These are phyloP conservation scores for Triops longicaudatus DNA, from an alignment of 1,140 invertebrate genomes.

Conservation along the genomic window DNA sequence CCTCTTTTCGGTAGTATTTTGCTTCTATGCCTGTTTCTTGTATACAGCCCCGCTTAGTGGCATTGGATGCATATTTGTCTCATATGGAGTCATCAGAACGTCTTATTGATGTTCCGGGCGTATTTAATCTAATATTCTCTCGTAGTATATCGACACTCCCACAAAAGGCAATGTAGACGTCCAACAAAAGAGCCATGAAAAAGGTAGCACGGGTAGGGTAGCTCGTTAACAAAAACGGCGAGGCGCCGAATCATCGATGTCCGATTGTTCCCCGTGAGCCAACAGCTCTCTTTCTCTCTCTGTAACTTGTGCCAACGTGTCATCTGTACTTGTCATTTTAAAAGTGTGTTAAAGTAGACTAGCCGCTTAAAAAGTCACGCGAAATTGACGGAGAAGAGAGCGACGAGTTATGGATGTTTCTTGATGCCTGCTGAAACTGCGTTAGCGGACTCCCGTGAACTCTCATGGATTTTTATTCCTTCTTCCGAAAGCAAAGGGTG, in stretches of 20 bases:
- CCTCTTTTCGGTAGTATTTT: background rate
- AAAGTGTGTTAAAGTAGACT: background rate
- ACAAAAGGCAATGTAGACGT: background rate
- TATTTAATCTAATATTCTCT: background rate
- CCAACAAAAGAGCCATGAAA: background rate
- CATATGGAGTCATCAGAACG: background rate
- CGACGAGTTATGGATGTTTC: too few relatives aligned
- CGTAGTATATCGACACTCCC: background rate
- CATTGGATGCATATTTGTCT: background rate
- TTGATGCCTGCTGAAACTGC: too few relatives aligned
- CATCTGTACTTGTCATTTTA: background rate
- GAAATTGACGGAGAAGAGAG: too few relatives aligned
- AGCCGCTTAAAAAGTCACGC: too few relatives aligned
- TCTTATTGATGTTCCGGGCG: background rate
- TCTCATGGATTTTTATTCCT: too few relatives aligned
- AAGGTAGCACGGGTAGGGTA: background rate
- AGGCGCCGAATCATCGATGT: background rate
- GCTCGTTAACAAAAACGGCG: background rate
- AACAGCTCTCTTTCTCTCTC: background rate
- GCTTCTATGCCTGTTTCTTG: background rate
- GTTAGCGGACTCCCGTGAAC: too few relatives aligned
- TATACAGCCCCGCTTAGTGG: background rate
- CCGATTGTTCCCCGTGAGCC: background rate
- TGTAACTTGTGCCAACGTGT: background rate
- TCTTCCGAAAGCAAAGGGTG: too few relatives aligned